Evolutionary conservation across 2,797 vertebrate species (phyloP).

Genomic region (Mastacembelus armatus): DNA sequence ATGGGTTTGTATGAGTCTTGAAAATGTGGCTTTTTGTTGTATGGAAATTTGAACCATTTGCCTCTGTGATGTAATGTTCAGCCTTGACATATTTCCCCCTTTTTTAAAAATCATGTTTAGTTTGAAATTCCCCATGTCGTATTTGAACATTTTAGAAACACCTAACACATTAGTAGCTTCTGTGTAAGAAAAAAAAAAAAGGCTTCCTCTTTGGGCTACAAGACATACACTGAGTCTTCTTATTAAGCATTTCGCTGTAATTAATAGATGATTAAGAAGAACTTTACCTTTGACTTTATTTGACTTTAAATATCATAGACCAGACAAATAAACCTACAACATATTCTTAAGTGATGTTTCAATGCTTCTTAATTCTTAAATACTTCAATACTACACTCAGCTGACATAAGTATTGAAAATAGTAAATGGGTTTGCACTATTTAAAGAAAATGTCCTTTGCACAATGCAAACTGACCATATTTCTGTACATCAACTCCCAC

Average conservation of each 20-base stretch:
- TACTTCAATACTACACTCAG: constrained; percentile 10
- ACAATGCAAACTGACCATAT: constrained; percentile 27
- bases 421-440: constrained; percentile 24
- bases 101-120: background rate
- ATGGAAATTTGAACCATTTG: background rate
- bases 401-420: constrained; percentile 17
- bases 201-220: background rate
- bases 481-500: constrained; percentile 13
- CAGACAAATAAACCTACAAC: constrained; percentile 1
- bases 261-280: background rate
- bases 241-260: background rate
- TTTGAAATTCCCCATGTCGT: background rate
- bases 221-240: background rate
- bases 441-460: constrained; percentile 25
- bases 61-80: background rate
- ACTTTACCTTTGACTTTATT: background rate
- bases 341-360: background rate
- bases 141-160: background rate
- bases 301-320: constrained; percentile 1
- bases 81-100: background rate
- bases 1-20: constrained; percentile 16
- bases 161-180: background rate
- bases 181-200: background rate
- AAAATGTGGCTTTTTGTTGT: constrained; percentile 24
- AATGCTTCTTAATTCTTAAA: too few species aligned